Conservation (phyloP, 2,113 vertebrate species). For the Clinocottus analis region DNA sequence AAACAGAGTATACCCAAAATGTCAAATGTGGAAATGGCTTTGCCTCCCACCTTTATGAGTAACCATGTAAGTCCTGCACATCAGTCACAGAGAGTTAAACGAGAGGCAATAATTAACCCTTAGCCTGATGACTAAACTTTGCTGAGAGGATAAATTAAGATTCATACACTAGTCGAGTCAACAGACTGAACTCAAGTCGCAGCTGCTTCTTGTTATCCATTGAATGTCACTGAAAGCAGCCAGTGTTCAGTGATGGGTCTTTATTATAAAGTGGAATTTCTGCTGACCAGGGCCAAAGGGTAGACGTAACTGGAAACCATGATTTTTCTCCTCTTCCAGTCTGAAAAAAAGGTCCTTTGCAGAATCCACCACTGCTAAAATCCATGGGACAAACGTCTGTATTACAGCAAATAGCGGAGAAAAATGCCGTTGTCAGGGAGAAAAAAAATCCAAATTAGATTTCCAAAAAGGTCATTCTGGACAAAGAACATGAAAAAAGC, state of each 20-base stretch:
- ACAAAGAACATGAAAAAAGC: constrained; percentile 73
- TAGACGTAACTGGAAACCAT: constrained; percentile 47
- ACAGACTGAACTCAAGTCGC: constrained; percentile 58
- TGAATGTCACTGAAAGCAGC: constrained; percentile 61
- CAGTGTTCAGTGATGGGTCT: constrained; percentile 60
- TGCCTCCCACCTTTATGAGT: constrained; percentile 39
- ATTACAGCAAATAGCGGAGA: constrained; percentile 67
- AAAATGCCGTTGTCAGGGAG: constrained; percentile 68
- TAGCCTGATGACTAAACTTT: constrained; percentile 62
- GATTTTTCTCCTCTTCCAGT: constrained; percentile 52
- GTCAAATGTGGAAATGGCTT: constrained; percentile 55
- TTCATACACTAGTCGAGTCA: constrained; percentile 60
- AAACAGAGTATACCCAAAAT: constrained; percentile 64
- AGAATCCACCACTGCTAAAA: constrained; percentile 63
- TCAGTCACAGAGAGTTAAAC: constrained; percentile 65
- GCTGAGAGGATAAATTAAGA: constrained; percentile 51
- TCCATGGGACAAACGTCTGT: constrained; percentile 74
- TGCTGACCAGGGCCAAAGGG: constrained; percentile 34
- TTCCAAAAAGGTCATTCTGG: constrained; percentile 83
- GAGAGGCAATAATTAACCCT: constrained; percentile 53
- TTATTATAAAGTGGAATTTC: constrained; percentile 55
- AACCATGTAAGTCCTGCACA: constrained; percentile 48
- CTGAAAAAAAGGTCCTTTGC: constrained; percentile 51
- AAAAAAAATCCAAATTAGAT: constrained; percentile 81
- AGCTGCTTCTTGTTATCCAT: constrained; percentile 64